phyloP scores from a whole-genome alignment of 2,888 invertebrate genomes.

The Drosophila lutescens region DNA sequence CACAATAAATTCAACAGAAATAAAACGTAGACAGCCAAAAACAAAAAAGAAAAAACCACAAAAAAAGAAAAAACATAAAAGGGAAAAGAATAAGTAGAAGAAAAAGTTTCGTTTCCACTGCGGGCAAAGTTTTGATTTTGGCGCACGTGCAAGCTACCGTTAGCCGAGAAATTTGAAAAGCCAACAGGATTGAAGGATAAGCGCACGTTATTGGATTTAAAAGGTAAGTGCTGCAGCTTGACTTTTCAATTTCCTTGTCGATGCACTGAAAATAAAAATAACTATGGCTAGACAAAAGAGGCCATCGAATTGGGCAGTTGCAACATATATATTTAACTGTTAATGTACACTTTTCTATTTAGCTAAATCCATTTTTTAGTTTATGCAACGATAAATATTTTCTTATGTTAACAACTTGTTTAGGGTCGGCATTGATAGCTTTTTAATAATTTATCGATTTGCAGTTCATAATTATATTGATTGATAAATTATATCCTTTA shows the following conservation, averaged over 20 bases:
- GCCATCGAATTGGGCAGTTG: not conserved
- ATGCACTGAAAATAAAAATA: not conserved
- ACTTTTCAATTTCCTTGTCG: constrained; percentile 34
- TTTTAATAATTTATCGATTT: no score
- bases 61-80: not conserved
- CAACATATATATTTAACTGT: not conserved
- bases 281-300: not conserved
- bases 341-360: not conserved
- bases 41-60: not conserved
- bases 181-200: constrained; percentile 55
- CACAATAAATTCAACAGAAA: constrained; percentile 23
- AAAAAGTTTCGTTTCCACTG: constrained; percentile 43
- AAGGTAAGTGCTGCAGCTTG: constrained; percentile 53
- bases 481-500: no score
- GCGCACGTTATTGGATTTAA: constrained; percentile 63
- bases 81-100: constrained; percentile 23
- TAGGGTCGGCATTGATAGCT: no score
- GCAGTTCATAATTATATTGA: no score
- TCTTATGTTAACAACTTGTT: not conserved
- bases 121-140: constrained; percentile 52
- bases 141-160: constrained; percentile 58
- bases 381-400: not conserved
- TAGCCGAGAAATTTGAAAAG: constrained; percentile 55
- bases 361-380: not conserved
- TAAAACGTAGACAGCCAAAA: constrained; percentile 34